Percentiles rank a stretch among this genome's conserved stretches.
Evolutionary conservation across 2,888 invertebrate genomes (phyloP).

Genomic region (Drosophila crucigera): DNA sequence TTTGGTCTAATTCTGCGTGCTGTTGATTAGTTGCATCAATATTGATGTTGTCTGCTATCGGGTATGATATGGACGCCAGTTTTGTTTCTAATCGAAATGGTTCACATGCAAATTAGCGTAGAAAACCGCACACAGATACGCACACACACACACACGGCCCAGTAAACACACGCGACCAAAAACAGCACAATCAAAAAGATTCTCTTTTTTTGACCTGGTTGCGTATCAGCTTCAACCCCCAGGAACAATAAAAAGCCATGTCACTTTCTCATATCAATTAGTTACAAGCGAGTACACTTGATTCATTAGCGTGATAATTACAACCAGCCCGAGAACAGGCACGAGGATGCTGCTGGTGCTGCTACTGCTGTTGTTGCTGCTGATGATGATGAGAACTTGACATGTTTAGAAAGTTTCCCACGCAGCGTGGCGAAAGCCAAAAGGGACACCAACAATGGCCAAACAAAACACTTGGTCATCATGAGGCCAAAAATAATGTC

Average conservation of each 20-base stretch:
- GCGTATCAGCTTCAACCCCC: conserved; percentile 50
- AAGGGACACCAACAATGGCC: conserved; percentile 11
- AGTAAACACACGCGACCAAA: conserved; percentile 40
- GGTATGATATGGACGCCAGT: not conserved
- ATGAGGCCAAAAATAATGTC: conserved; percentile 62
- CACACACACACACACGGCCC: conserved; percentile 9
- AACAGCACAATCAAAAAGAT: conserved; percentile 27
- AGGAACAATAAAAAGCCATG: conserved; percentile 56
- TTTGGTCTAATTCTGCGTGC: conserved; percentile 48
- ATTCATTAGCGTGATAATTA: conserved; percentile 81
- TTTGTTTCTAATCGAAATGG: conserved; percentile 9
- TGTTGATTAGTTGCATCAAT: conserved; percentile 58
- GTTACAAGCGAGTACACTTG: conserved; percentile 79
- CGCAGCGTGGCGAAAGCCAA: conserved; percentile 32
- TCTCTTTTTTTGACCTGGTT: conserved; percentile 16
- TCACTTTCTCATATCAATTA: conserved; percentile 80
- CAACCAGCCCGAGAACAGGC: conserved; percentile 50
- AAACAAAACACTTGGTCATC: conserved; percentile 51
- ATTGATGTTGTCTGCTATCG: conserved; percentile 43
- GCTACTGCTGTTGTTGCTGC: not conserved
- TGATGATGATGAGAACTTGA: conserved; percentile 55
- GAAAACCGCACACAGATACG: conserved; percentile 13
- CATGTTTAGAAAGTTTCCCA: conserved; percentile 65
- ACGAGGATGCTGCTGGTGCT: conserved; percentile 18
- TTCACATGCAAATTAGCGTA: conserved; percentile 66